A percentile compares a stretch with the other conserved stretches of the same genome.
Conservation (phyloP, 2,113 vertebrate genomes). For the Tachysurus fulvidraco region DNA sequence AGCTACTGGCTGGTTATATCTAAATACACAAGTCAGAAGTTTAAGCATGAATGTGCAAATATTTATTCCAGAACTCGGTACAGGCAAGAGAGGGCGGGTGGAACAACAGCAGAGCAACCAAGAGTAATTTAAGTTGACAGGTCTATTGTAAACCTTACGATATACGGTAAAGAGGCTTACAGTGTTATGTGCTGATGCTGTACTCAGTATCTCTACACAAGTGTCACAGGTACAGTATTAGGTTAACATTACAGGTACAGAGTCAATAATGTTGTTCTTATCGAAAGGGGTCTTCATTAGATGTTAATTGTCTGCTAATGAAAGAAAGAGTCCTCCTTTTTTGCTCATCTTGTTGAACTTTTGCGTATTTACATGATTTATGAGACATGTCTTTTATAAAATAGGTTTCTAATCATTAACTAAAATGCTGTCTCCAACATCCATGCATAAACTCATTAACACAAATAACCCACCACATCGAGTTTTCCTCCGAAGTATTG, state of each 20-base stretch:
- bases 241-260: background rate
- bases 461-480: background rate
- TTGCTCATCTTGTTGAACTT: background rate
- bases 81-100: background rate
- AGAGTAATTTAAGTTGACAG: background rate
- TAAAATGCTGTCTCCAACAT: constrained; percentile 8
- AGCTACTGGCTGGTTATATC: background rate
- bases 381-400: background rate
- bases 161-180: background rate
- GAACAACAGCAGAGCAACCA: background rate
- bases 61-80: background rate
- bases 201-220: background rate
- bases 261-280: background rate
- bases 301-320: background rate
- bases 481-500: constrained; percentile 22
- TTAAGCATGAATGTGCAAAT: no score
- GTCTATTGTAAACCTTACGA: background rate
- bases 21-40: background rate
- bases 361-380: background rate
- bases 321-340: background rate
- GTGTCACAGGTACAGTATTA: background rate
- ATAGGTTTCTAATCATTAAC: background rate
- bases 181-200: background rate
- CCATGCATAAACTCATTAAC: background rate
- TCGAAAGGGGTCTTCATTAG: background rate